Percentiles rank a stretch among this genome's conserved stretches.
Evolutionary conservation across 2,113 vertebrate genomes (phyloP).

Genomic region (Elanoides forficatus): DNA sequence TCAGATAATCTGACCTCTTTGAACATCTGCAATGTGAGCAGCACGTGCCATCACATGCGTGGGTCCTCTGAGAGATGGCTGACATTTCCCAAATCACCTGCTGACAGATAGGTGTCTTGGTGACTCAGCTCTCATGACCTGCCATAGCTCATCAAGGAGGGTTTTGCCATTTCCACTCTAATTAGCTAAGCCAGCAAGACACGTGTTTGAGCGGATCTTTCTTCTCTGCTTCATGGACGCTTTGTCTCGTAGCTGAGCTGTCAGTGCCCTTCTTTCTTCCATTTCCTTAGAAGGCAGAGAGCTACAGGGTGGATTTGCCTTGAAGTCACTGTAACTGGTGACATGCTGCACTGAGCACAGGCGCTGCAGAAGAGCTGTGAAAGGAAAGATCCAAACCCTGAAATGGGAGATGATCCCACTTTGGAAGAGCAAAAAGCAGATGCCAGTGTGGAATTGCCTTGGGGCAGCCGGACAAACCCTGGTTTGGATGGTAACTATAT

Average conservation of each 20-base stretch:
- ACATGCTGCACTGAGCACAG: background rate
- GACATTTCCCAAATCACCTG: background rate
- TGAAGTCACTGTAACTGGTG: background rate
- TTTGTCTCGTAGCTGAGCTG: background rate
- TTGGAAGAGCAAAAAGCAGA: background rate
- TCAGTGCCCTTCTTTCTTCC: background rate
- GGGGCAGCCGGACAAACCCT: background rate
- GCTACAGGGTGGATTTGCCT: background rate
- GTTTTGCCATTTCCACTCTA: background rate
- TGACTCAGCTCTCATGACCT: conserved; percentile 1
- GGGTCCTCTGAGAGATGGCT: background rate
- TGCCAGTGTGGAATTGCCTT: background rate
- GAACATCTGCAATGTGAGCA: background rate
- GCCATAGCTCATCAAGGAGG: background rate
- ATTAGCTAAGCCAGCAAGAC: background rate
- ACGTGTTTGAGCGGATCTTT: background rate
- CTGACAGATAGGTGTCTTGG: background rate
- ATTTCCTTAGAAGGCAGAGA: background rate
- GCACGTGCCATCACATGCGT: background rate
- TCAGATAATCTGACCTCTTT: background rate
- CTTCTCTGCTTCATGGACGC: background rate
- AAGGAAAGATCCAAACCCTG: background rate
- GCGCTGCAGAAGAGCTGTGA: background rate
- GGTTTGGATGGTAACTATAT: background rate
- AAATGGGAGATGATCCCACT: background rate